phyloP scores from a whole-genome alignment of 2,797 vertebrate species.

The Microcaecilia unicolor region DNA sequence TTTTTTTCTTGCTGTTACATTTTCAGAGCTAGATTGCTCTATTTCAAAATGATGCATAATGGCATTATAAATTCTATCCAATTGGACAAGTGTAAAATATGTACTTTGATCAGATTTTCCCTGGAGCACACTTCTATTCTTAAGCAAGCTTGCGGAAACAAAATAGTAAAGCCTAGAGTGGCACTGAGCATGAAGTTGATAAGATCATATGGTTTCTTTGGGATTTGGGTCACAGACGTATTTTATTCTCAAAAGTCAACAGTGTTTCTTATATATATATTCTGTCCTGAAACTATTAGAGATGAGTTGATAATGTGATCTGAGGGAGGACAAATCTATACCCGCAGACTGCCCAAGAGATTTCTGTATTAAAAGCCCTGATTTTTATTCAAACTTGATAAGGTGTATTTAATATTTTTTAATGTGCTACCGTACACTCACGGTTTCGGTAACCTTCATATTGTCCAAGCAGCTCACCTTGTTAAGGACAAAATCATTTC shows the following conservation, averaged over 20 bases:
- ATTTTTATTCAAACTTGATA: background rate
- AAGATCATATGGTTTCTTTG: no score
- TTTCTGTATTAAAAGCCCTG: constrained; percentile 40
- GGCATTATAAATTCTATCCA: constrained; percentile 47
- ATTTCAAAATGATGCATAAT: constrained; percentile 51
- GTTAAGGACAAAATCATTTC: no score
- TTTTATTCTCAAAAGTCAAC: constrained; percentile 57
- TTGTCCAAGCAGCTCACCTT: no score
- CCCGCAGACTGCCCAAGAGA: constrained; percentile 55
- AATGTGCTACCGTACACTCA: no score
- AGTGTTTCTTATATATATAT: constrained; percentile 55
- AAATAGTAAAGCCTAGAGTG: constrained; percentile 71
- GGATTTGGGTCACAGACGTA: constrained; percentile 64
- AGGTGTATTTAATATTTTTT: no score
- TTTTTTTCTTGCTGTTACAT: no score
- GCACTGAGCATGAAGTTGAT: constrained; percentile 53
- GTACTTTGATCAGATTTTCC: constrained; percentile 53
- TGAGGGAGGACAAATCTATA: constrained; percentile 69
- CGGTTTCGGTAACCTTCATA: no score
- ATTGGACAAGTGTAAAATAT: constrained; percentile 52
- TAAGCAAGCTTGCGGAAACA: constrained; percentile 63
- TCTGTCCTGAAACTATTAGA: constrained; percentile 49
- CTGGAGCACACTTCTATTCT: constrained; percentile 52
- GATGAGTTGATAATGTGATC: constrained; percentile 68
- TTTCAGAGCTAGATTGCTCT: constrained; percentile 38